Percentiles rank a stretch among this genome's conserved stretches.
These are phyloP conservation scores for Calypte anna DNA, from an alignment of 2,113 vertebrate genomes.

Conservation along the genomic window DNA sequence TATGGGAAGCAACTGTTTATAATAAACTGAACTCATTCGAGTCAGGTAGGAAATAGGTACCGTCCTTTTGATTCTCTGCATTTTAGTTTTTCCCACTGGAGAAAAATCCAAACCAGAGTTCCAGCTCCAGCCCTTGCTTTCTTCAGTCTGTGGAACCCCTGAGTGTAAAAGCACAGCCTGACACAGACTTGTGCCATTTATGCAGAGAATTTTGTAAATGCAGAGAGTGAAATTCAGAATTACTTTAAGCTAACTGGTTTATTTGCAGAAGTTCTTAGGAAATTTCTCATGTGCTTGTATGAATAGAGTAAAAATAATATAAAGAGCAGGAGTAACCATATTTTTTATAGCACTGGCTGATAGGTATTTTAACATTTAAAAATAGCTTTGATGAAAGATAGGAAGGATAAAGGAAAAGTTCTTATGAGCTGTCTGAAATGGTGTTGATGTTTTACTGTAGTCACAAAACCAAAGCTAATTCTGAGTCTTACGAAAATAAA, in stretches of 20 bases:
- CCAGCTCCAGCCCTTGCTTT: background rate
- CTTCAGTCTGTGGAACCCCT: background rate
- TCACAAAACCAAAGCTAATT: slow-evolving; percentile 1
- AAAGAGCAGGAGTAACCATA: background rate
- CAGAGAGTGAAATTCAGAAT: background rate
- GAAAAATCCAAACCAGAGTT: background rate
- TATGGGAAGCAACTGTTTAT: background rate
- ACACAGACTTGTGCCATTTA: background rate
- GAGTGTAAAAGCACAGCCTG: background rate
- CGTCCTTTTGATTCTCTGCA: background rate
- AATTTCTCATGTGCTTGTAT: background rate
- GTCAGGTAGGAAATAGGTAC: background rate
- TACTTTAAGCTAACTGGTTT: background rate
- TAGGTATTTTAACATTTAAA: background rate
- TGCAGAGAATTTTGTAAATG: background rate
- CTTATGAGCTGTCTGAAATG: background rate
- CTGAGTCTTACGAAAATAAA: background rate
- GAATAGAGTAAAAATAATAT: background rate
- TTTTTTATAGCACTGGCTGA: background rate
- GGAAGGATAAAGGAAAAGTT: background rate
- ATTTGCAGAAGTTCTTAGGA: background rate
- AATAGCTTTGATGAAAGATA: background rate
- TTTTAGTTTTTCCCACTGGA: background rate
- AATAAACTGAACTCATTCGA: background rate
- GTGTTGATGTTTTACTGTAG: background rate